A percentile compares a stretch with the other conserved stretches of the same genome.
Conservation (phyloP, 2,797 vertebrate genomes). For the Yasuhikotakia modesta region DNA sequence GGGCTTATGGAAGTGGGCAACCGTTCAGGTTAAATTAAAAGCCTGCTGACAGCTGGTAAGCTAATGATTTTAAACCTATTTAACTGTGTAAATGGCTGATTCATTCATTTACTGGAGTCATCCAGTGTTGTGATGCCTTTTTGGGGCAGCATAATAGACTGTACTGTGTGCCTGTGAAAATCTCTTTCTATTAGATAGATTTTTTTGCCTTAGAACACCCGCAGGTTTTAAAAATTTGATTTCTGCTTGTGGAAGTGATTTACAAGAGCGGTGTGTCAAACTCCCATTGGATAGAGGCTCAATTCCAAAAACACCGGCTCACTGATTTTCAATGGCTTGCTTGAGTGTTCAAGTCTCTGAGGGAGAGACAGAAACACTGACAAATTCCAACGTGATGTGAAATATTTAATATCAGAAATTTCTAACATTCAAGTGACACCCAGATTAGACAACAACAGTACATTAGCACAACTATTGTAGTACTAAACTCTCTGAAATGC, state of each 20-base stretch:
- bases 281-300: conserved; percentile 45
- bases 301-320: conserved; percentile 55
- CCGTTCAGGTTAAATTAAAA: conserved; percentile 1
- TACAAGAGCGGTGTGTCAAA: conserved; percentile 51
- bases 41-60: conserved; percentile 12
- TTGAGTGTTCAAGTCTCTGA: conserved; percentile 24
- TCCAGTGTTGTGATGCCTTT: conserved; percentile 31
- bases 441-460: neutral
- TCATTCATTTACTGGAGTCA: conserved; percentile 21
- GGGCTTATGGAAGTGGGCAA: neutral
- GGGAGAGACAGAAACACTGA: conserved; percentile 34
- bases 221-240: conserved; percentile 53
- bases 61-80: conserved; percentile 27
- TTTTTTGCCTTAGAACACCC: conserved; percentile 33
- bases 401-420: conserved; percentile 37
- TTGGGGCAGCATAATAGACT: conserved; percentile 42
- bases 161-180: conserved; percentile 42
- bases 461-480: neutral
- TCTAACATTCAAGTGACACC: conserved; percentile 10
- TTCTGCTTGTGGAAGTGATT: conserved; percentile 58
- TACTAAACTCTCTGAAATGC: neutral
- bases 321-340: conserved; percentile 49
- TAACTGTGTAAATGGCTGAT: conserved; percentile 39
- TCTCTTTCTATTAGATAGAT: conserved; percentile 52
- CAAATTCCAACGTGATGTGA: conserved; percentile 50